Evolutionary conservation across 2,113 vertebrate species (phyloP).

Genomic region (Lethenteron reissneri): DNA sequence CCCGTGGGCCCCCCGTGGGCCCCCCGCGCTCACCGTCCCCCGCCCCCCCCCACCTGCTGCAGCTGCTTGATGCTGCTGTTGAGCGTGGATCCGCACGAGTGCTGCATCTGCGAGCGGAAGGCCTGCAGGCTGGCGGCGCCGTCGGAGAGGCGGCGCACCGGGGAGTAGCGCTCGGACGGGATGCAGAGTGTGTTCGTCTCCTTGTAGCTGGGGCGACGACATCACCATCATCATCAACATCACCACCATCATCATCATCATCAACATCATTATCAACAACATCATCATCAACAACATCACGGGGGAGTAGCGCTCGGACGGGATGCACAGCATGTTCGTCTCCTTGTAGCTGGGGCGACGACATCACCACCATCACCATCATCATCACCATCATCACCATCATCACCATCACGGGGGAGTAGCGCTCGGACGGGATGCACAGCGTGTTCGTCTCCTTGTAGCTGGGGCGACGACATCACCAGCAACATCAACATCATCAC

Average conservation of each 20-base stretch:
- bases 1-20: no score
- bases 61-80: not conserved
- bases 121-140: conserved; percentile 1
- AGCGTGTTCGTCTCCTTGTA: not conserved
- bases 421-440: not conserved
- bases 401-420: not conserved
- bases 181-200: not conserved
- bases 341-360: not conserved
- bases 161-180: conserved; percentile 3
- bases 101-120: not conserved
- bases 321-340: not conserved
- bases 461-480: no score
- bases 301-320: not conserved
- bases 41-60: not conserved
- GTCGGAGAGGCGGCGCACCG: not conserved
- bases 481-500: no score
- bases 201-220: not conserved
- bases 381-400: no score
- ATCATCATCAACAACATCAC: not conserved
- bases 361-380: no score
- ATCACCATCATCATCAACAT: no score
- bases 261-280: no score
- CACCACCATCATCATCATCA: no score
- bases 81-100: not conserved
- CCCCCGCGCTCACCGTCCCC: no score